These are phyloP conservation scores for Alethe diademata DNA, from an alignment of 2,113 vertebrate genomes.

Conservation along the genomic window DNA sequence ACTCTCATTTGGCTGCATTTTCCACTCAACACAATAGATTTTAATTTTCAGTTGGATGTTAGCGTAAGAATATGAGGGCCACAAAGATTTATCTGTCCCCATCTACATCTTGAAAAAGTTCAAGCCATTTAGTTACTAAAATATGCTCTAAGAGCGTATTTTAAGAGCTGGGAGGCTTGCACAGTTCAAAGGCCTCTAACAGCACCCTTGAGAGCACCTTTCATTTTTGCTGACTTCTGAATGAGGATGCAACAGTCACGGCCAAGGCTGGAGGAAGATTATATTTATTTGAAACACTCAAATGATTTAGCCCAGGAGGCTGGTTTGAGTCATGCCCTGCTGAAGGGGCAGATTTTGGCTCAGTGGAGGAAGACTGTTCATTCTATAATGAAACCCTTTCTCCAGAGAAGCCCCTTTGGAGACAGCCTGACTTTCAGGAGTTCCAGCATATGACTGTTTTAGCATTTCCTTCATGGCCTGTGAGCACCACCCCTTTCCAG, in stretches of 20 bases:
- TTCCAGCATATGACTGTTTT: background rate
- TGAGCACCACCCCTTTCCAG: background rate
- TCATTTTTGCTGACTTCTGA: background rate
- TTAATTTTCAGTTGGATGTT: background rate
- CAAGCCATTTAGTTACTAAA: background rate
- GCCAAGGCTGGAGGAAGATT: background rate
- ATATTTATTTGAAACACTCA: background rate
- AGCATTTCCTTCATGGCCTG: background rate
- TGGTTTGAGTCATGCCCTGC: background rate
- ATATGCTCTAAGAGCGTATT: background rate
- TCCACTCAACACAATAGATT: background rate
- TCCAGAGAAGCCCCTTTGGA: background rate
- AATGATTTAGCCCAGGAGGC: background rate
- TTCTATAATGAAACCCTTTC: background rate
- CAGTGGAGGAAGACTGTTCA: background rate
- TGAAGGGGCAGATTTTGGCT: background rate
- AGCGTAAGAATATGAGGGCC: rapidly evolving
- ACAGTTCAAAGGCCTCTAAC: background rate
- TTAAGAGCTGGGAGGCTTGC: background rate
- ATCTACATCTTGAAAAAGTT: background rate
- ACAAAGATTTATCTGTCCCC: background rate
- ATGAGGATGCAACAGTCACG: background rate
- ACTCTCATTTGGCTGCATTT: background rate
- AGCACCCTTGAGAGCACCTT: background rate
- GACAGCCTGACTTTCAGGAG: background rate